Conservation (phyloP, 2,113 vertebrate species). For the Acanthisitta chloris region DNA sequence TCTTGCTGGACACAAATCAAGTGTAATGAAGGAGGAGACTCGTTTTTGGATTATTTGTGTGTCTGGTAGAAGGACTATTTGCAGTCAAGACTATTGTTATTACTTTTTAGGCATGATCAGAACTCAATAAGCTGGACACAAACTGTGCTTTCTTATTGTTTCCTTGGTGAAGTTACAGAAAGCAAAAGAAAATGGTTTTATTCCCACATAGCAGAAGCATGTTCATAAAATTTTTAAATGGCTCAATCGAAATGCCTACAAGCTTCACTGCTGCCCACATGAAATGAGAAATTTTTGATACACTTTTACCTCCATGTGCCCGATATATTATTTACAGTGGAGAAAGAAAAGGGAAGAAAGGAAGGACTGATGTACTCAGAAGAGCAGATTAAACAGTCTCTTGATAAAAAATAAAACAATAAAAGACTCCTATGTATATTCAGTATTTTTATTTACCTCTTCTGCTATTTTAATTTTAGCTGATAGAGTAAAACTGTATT, state of each 20-base stretch:
- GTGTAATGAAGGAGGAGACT: background rate
- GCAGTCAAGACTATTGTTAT: background rate
- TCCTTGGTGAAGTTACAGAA: background rate
- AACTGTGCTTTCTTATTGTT: background rate
- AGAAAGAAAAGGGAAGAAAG: background rate
- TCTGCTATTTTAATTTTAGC: background rate
- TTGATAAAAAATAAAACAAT: background rate
- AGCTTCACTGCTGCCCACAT: background rate
- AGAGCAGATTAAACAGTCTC: background rate
- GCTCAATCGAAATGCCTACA: background rate
- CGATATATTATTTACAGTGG: background rate
- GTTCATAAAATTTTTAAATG: background rate
- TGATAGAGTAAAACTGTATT: background rate
- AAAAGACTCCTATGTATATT: background rate
- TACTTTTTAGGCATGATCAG: background rate
- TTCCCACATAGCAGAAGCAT: background rate
- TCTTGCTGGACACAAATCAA: background rate
- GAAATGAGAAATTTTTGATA: background rate
- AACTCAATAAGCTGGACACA: background rate
- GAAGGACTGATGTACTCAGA: background rate
- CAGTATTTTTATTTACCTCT: background rate
- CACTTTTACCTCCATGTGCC: background rate
- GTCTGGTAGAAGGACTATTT: background rate
- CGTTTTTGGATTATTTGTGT: background rate
- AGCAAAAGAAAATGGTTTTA: background rate